A percentile compares a stretch with the other conserved stretches of the same genome.
Conservation (phyloP, 92 coral and sea anemone genomes). For the Zoanthus solanderi region DNA sequence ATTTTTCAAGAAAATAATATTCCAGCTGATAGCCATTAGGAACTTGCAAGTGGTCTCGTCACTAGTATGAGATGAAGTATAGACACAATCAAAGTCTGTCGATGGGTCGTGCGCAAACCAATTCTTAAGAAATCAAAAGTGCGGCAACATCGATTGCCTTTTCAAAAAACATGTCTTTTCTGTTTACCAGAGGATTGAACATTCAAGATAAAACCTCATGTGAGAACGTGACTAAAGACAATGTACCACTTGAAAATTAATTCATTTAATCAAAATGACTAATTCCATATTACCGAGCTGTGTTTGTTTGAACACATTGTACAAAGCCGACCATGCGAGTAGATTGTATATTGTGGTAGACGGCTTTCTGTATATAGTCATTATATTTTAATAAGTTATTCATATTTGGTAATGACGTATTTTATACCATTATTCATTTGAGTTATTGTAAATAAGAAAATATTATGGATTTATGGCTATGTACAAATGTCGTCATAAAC, state of each 20-base stretch:
- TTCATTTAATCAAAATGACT: background rate
- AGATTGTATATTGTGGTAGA: background rate
- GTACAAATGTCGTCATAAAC: conserved; percentile 6
- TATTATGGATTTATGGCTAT: background rate
- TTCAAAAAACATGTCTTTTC: background rate
- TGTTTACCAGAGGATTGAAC: background rate
- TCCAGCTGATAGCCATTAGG: background rate
- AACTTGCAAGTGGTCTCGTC: too few species aligned
- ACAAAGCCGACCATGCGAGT: too few species aligned
- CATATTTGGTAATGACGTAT: background rate
- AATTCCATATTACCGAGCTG: background rate
- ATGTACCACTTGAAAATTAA: background rate
- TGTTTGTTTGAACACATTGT: background rate
- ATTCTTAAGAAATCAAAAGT: background rate
- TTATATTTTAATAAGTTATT: background rate
- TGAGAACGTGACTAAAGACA: background rate
- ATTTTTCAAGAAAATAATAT: background rate
- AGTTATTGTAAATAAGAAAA: background rate
- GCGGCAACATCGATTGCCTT: background rate
- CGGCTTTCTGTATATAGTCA: background rate
- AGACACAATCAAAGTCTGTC: background rate
- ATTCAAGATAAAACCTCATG: background rate
- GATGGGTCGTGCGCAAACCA: background rate
- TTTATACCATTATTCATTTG: background rate
- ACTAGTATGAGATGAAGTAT: background rate